These are phyloP conservation scores for Antheraea mylitta DNA, from an alignment of 1,140 invertebrate species.

Conservation along the genomic window DNA sequence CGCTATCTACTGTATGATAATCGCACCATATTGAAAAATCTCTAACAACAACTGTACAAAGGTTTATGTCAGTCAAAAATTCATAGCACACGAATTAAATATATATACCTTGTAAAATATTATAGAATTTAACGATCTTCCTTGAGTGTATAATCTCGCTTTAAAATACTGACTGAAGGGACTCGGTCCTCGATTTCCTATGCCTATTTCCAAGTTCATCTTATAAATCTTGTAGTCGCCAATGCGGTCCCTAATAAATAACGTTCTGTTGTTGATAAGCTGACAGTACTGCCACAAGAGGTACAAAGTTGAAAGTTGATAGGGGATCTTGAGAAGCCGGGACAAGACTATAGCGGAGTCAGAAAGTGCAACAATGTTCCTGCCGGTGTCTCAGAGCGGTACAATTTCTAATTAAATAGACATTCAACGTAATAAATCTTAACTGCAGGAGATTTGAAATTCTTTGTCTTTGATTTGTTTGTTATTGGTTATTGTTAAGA, in stretches of 20 bases:
- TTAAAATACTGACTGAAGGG: no score
- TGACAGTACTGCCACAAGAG: slow-evolving; percentile 39
- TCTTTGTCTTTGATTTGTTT: background rate
- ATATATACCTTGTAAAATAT: no score
- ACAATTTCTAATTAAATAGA: slow-evolving; percentile 23
- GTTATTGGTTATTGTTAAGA: no score
- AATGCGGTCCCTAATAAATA: slow-evolving; percentile 50
- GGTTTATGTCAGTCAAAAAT: no score
- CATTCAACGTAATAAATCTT: slow-evolving; percentile 22
- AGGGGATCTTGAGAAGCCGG: slow-evolving; percentile 53
- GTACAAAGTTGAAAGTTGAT: slow-evolving; percentile 69
- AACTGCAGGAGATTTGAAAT: slow-evolving; percentile 19
- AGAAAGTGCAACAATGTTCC: slow-evolving; percentile 31
- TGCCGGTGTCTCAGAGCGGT: slow-evolving; percentile 19
- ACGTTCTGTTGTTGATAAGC: slow-evolving; percentile 50
- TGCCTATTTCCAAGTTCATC: slow-evolving; percentile 10
- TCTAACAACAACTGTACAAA: no score
- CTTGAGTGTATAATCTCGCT: no score
- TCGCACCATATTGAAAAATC: no score
- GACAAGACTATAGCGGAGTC: slow-evolving; percentile 44
- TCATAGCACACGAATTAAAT: no score
- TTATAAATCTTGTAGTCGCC: slow-evolving; percentile 42
- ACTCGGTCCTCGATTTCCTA: slow-evolving; percentile 4
- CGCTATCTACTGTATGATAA: no score
- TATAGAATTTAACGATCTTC: no score